phyloP scores from a whole-genome alignment of 2,797 vertebrate species.

The Xenops minutus region DNA sequence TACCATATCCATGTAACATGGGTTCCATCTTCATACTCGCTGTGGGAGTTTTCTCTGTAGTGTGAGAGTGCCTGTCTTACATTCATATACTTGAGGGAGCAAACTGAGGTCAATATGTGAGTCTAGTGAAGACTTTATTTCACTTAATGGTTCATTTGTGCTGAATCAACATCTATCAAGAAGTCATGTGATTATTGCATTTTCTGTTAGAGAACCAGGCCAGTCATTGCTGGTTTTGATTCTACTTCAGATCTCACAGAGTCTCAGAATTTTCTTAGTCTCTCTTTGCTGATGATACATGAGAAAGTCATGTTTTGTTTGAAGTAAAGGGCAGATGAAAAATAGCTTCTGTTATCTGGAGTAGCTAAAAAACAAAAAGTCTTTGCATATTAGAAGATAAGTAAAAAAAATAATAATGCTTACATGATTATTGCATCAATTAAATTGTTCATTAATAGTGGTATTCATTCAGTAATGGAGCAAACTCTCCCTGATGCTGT shows the following conservation, averaged over 20 bases:
- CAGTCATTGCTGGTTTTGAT: neutral
- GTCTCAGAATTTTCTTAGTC: neutral
- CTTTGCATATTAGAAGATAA: neutral
- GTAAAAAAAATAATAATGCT: neutral
- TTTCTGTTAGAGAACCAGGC: neutral
- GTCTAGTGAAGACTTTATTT: neutral
- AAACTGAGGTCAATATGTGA: neutral
- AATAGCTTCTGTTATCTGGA: neutral
- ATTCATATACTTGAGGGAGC: neutral
- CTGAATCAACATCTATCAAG: neutral
- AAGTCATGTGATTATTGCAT: neutral
- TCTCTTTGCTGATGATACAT: neutral
- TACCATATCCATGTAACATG: neutral
- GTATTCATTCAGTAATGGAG: neutral
- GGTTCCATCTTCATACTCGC: rapidly evolving
- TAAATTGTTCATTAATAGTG: neutral
- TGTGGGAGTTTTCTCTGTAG: neutral
- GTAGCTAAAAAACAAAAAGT: neutral
- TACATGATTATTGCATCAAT: neutral
- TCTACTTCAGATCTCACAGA: neutral
- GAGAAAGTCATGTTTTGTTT: neutral
- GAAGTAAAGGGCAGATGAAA: neutral
- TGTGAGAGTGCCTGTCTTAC: neutral
- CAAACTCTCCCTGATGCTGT: neutral
- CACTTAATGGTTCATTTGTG: rapidly evolving